Percentiles rank a stretch among this genome's conserved stretches.
phyloP scores from a whole-genome alignment of 37 sponge, comb jelly and placozoan species.

The Chondrilla cf. caribensis region DNA sequence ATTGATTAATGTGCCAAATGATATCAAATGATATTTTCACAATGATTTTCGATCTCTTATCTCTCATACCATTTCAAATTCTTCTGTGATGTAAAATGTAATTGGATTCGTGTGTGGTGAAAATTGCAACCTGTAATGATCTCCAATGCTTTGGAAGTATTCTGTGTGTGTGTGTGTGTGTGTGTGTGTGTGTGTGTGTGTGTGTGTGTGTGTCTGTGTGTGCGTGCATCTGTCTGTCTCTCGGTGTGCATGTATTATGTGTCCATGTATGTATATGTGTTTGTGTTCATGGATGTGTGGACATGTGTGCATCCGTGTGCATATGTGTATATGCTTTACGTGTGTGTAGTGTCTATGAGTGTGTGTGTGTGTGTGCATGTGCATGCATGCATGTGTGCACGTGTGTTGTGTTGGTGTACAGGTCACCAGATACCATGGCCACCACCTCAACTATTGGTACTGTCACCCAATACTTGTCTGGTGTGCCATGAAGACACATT shows the following conservation, averaged over 20 bases:
- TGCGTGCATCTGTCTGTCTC: constrained; percentile 17
- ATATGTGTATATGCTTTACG: background rate
- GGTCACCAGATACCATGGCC: no score
- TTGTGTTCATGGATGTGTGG: background rate
- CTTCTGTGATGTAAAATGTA: no score
- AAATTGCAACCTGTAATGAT: background rate
- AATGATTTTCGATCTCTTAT: no score
- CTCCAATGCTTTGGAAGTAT: background rate
- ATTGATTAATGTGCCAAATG: no score
- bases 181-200: constrained; percentile 21
- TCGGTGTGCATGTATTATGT: background rate
- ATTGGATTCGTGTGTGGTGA: background rate
- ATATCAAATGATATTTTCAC: no score
- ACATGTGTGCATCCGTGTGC: background rate
- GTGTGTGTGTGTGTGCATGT: constrained; percentile 29
- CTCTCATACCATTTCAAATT: no score
- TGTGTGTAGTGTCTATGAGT: constrained; percentile 21
- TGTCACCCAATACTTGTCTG: no score
- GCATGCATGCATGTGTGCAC: constrained; percentile 1
- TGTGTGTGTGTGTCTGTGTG: constrained; percentile 28
- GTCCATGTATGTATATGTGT: background rate
- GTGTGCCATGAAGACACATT: no score
- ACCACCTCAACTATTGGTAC: no score
- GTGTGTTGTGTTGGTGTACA: background rate
- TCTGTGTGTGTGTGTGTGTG: constrained; percentile 6